Conservation (phyloP, 2,797 vertebrate species). For the Xerus rutilus region DNA sequence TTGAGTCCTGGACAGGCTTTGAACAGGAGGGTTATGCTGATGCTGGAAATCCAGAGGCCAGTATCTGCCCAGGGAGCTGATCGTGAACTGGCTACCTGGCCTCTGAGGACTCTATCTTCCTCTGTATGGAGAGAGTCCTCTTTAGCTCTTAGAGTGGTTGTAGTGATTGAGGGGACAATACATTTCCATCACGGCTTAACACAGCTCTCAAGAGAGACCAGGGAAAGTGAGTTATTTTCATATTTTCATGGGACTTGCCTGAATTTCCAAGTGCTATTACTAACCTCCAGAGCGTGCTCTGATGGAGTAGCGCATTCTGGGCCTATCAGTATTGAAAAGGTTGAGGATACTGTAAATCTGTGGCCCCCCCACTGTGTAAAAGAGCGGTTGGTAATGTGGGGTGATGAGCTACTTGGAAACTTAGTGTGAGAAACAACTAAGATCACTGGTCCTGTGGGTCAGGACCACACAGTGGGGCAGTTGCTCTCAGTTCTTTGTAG, state of each 20-base stretch:
- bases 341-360: not conserved
- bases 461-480: rapidly evolving
- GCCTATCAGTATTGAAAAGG: not conserved
- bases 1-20: not conserved
- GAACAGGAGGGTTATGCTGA: not conserved
- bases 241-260: no score
- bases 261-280: not conserved
- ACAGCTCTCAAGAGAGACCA: not conserved
- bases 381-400: not conserved
- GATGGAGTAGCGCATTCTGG: no score
- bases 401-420: not conserved
- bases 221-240: not conserved
- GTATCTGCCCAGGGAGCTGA: not conserved
- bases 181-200: not conserved
- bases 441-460: not conserved
- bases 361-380: not conserved
- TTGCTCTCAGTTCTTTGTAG: not conserved
- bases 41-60: not conserved
- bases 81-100: not conserved
- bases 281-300: rapidly evolving
- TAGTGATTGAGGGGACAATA: not conserved
- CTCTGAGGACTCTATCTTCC: not conserved
- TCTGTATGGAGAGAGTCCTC: not conserved
- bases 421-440: not conserved
- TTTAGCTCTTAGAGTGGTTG: not conserved